These are phyloP conservation scores for Pomacea canaliculata DNA, from an alignment of 2,888 invertebrate genomes.

Conservation along the genomic window DNA sequence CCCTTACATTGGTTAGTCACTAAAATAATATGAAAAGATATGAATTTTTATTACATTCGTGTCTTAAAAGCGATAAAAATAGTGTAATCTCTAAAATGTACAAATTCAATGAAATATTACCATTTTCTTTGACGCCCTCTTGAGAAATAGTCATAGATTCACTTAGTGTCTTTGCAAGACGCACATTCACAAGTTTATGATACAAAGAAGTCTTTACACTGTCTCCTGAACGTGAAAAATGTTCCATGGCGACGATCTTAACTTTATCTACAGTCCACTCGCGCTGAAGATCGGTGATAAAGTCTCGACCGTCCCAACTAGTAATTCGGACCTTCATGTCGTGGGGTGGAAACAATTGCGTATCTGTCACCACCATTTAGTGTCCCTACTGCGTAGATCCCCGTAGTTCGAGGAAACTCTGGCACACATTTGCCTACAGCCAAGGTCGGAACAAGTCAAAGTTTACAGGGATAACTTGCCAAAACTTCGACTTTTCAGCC, in stretches of 20 bases:
- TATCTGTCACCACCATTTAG: conserved; percentile 70
- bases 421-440: no score
- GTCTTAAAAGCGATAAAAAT: no score
- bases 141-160: conserved; percentile 67
- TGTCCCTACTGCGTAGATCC: not conserved
- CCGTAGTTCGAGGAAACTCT: no score
- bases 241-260: conserved; percentile 64
- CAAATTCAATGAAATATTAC: conserved; percentile 40
- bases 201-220: conserved; percentile 67
- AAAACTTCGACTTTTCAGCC: conserved; percentile 3
- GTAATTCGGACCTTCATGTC: conserved; percentile 66
- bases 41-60: no score
- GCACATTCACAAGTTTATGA: conserved; percentile 68
- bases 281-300: conserved; percentile 59
- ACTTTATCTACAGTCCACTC: conserved; percentile 69
- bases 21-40: no score
- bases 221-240: conserved; percentile 67
- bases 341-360: conserved; percentile 61
- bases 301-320: conserved; percentile 65
- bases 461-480: not conserved
- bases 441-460: conserved; percentile 5
- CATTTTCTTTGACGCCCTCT: conserved; percentile 68
- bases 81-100: no score
- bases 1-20: no score
- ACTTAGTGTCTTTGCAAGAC: conserved; percentile 64